phyloP scores from a whole-genome alignment of 1,140 invertebrate species.

The Hormaphis cornu region DNA sequence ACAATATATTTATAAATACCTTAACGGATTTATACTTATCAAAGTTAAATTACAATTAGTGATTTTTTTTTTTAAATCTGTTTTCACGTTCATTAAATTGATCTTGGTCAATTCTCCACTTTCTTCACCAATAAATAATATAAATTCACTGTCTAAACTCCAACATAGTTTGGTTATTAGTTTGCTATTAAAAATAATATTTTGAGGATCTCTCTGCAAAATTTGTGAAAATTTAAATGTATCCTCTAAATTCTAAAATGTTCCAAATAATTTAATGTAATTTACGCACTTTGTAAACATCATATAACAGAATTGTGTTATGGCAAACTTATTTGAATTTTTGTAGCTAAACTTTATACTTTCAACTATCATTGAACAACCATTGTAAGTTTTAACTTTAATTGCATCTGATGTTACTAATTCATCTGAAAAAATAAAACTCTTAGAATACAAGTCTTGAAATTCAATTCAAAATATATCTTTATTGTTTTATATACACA shows the following conservation, averaged over 20 bases:
- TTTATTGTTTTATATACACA: no score
- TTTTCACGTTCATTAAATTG: neutral
- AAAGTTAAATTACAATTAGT: neutral
- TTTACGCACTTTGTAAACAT: constrained; percentile 8
- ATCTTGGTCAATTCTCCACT: neutral
- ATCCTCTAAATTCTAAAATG: neutral
- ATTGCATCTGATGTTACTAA: neutral
- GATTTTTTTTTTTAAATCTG: neutral
- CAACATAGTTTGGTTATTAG: neutral
- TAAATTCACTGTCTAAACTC: constrained; percentile 4
- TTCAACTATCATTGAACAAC: neutral
- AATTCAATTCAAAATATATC: no score
- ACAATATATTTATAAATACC: neutral
- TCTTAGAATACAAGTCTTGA: no score
- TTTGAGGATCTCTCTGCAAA: neutral
- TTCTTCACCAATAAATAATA: neutral
- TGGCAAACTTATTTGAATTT: neutral
- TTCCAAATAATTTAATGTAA: neutral
- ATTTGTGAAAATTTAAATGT: neutral
- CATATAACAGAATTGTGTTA: neutral
- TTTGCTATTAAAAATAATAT: constrained; percentile 1
- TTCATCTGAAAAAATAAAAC: neutral
- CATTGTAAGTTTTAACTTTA: neutral
- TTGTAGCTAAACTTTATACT: neutral
- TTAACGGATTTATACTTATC: constrained; percentile 2